Base-by-base conservation (phyloP, 2,113 vertebrate genomes). In the Prochilodus magdalenae region DNA sequence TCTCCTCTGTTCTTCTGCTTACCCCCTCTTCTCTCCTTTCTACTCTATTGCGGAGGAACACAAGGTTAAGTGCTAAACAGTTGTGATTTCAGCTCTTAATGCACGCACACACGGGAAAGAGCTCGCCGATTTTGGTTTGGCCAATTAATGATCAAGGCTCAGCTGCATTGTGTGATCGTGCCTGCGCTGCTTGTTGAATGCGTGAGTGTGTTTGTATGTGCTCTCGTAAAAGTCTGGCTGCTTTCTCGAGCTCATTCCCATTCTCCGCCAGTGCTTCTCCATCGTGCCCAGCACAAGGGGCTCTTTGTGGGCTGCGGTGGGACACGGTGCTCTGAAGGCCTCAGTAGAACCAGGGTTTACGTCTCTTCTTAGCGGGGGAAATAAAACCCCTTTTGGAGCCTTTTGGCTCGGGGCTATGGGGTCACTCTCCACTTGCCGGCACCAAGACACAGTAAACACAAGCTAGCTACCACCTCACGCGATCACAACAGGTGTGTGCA, bases 211-310 rank as follows among this genome's bases (percentile, higher is more conserved):
- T 72, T 49, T 77, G 73, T 51, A 47, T 80, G 75, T 60, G 73
- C 20, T 66, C 26, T 51, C 69, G 29, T 24, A 26, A 69, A 15
- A 65, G 69, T 53, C 29, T 60, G 44, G 59, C 69, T 80, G 78
- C 29, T 60, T 22, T 77, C 77, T 63, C 73, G 10, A 72, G 63
- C 75, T 87, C 81, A 87, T 87, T 87, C 71, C 62, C 65, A 87
- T 87, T 85, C 86, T 78, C 73, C 77, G 70, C 80, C 63, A 63
- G 51, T 65, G 44, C 73, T 74, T 75, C 71, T 77, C 69, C 60
- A 66, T 65, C 59, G 69, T 87, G 80, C 71, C 71, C 86, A 71
- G 81, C 73, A 87, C 86, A 87, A 81, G 77, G 81, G 47, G 73
- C 67, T 83, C 71, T 77, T 83, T 87, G 83, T 85, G 86, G 73